Conservation (phyloP, 2,113 vertebrate species). For the Jaculus jaculus region DNA sequence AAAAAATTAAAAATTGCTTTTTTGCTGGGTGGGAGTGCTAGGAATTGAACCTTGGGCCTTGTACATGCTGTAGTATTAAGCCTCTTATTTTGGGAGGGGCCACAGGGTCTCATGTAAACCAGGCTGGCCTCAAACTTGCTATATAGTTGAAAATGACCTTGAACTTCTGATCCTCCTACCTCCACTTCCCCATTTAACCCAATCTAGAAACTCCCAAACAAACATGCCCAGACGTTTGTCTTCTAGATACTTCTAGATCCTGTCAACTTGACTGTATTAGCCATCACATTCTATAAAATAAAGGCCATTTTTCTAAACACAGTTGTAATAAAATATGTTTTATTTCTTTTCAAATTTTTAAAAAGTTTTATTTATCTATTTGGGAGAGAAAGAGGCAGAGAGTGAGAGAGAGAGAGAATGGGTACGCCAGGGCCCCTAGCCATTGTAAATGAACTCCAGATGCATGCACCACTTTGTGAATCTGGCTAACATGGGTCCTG, state of each 20-base stretch:
- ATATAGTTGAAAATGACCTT: not conserved
- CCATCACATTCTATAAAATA: not conserved
- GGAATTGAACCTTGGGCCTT: too few species aligned
- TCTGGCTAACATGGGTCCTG: too few species aligned
- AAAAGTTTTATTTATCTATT: too few species aligned
- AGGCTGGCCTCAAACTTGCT: not conserved
- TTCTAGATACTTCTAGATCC: not conserved
- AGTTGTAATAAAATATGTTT: not conserved
- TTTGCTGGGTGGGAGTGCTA: too few species aligned
- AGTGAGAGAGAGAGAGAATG: too few species aligned
- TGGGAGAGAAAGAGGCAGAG: too few species aligned
- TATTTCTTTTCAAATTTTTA: not conserved
- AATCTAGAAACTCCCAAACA: not conserved
- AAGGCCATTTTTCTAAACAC: not conserved
- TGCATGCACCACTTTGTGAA: too few species aligned
- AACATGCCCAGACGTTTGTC: not conserved
- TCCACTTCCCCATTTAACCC: not conserved
- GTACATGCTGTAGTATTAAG: too few species aligned
- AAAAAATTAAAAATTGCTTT: too few species aligned
- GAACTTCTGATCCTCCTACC: not conserved
- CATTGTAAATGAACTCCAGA: too few species aligned
- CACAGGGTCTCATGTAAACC: not conserved
- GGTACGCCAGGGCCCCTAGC: too few species aligned
- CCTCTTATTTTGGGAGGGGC: too few species aligned
- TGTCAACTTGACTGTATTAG: not conserved